Evolutionary conservation across 2,888 invertebrate species (phyloP).

Genomic region (Peribatodes rhomboidaria): DNA sequence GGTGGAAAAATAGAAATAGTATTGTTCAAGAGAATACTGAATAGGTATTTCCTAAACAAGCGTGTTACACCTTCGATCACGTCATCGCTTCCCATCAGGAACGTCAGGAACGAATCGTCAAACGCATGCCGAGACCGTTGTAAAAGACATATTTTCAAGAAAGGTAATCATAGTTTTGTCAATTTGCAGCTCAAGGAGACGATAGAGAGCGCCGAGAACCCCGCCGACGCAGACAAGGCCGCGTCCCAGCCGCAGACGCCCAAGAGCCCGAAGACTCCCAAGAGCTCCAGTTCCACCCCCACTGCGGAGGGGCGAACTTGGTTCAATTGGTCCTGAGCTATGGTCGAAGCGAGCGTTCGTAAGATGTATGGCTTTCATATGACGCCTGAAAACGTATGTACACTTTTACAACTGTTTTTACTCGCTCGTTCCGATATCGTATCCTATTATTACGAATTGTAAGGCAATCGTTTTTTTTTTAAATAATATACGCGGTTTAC

Average conservation of each 20-base stretch:
- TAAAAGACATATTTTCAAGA: too few relatives aligned
- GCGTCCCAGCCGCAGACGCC: constrained; percentile 52
- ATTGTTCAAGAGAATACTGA: too few relatives aligned
- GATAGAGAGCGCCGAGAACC: constrained; percentile 61
- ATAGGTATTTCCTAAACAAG: too few relatives aligned
- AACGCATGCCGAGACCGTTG: too few relatives aligned
- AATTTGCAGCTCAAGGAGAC: constrained; percentile 73
- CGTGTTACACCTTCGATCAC: too few relatives aligned
- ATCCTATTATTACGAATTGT: constrained; percentile 20
- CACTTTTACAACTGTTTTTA: constrained; percentile 10
- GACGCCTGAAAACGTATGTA: background rate
- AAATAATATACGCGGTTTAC: background rate
- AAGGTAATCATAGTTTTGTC: background rate
- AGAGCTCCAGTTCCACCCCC: constrained; percentile 66
- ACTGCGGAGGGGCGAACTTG: constrained; percentile 80
- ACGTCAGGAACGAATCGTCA: too few relatives aligned
- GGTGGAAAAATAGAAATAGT: too few relatives aligned
- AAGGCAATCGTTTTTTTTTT: background rate
- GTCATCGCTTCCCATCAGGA: too few relatives aligned
- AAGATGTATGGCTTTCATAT: background rate
- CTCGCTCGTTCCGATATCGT: constrained; percentile 14
- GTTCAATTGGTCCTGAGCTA: constrained; percentile 85
- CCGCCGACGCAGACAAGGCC: constrained; percentile 60
- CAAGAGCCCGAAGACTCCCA: constrained; percentile 66
- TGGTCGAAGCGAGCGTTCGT: background rate